These are phyloP conservation scores for Synergus japonicus DNA, from an alignment of 2,888 invertebrate species.

Conservation along the genomic window DNA sequence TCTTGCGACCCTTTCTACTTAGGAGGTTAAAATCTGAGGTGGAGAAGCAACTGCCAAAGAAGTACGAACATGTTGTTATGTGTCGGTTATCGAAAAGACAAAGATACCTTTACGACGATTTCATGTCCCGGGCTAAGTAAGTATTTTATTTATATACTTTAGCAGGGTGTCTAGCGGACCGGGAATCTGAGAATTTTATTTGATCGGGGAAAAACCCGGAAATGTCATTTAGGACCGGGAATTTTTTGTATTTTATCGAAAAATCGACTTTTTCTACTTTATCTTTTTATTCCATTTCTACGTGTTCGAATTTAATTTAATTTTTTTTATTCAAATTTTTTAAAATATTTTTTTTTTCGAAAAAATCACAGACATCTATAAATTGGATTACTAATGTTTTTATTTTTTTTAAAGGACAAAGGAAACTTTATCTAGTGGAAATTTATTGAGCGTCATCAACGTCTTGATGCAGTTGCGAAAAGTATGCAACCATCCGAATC, in stretches of 20 bases:
- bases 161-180: no score
- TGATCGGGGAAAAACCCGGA: no score
- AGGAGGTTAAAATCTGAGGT: constrained; percentile 96
- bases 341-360: no score
- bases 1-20: constrained; percentile 94
- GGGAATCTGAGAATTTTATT: no score
- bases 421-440: constrained; percentile 95
- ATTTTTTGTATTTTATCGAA: no score
- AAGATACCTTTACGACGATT: constrained; percentile 98
- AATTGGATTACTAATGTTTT: constrained; percentile 38
- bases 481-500: constrained; percentile 98
- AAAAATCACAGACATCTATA: background rate
- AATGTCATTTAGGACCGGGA: no score
- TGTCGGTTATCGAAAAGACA: constrained; percentile 97
- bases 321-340: background rate
- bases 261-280: no score
- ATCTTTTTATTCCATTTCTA: no score
- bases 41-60: constrained; percentile 97
- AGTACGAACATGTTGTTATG: constrained; percentile 96
- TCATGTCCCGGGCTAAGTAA: constrained; percentile 97
- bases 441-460: constrained; percentile 96
- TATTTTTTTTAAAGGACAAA: constrained; percentile 84
- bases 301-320: background rate
- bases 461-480: constrained; percentile 98
- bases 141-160: constrained; percentile 67